Percentiles rank a stretch among this genome's conserved stretches.
Conservation (phyloP, 2,888 invertebrate genomes). For the Epistrophe grossulariae region DNA sequence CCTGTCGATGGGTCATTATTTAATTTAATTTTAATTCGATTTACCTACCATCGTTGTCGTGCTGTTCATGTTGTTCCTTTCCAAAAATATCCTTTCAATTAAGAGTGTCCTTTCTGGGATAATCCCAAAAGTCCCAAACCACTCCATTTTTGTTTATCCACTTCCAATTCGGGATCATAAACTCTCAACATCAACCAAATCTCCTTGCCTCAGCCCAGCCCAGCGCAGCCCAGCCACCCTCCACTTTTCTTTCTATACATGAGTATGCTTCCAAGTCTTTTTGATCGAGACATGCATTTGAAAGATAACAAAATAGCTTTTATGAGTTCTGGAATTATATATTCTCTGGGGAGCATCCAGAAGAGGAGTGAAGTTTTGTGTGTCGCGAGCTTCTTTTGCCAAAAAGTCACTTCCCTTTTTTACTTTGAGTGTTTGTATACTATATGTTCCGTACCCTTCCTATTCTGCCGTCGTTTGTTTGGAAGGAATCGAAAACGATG, state of each 20-base stretch:
- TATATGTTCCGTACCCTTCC: not conserved
- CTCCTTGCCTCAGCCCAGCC: too few species aligned
- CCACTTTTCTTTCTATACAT: too few species aligned
- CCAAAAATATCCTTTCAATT: conserved; percentile 61
- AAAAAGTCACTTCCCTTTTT: conserved; percentile 33
- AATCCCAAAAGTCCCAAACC: conserved; percentile 53
- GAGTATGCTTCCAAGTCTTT: not conserved
- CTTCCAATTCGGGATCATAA: not conserved
- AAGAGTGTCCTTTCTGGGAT: conserved; percentile 55
- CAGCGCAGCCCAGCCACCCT: not conserved
- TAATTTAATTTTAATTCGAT: conserved; percentile 71
- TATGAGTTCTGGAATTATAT: conserved; percentile 60
- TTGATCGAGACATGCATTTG: conserved; percentile 60
- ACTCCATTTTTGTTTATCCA: conserved; percentile 42
- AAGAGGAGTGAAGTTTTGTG: not conserved
- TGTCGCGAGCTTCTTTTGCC: conserved; percentile 44
- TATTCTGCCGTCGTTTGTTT: not conserved
- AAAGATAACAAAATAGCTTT: conserved; percentile 70
- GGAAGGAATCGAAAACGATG: conserved; percentile 55
- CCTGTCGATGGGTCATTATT: conserved; percentile 71
- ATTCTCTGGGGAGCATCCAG: conserved; percentile 45
- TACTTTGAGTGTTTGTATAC: conserved; percentile 28
- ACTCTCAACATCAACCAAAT: conserved; percentile 6
- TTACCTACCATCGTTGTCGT: conserved; percentile 36
- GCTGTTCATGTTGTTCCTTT: conserved; percentile 35